Evolutionary conservation across 2,888 invertebrate species (phyloP).

Genomic region (Arrhopalites spinosus): DNA sequence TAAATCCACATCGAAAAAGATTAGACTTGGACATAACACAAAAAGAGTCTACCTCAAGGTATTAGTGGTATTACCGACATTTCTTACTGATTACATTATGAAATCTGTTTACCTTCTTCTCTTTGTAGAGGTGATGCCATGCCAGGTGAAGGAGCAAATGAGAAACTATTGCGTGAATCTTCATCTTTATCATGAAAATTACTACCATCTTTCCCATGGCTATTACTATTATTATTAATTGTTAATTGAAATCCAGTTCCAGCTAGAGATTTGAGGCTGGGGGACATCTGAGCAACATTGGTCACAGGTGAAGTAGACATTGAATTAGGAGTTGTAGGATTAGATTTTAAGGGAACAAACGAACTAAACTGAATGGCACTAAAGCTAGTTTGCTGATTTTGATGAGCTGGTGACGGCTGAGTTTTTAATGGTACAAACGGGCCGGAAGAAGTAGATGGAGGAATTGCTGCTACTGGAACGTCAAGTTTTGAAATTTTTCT

Average conservation of each 20-base stretch:
- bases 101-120: conserved; percentile 41
- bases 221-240: conserved; percentile 25
- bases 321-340: conserved; percentile 53
- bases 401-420: background rate
- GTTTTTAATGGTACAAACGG: background rate
- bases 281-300: conserved; percentile 37
- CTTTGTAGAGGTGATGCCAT: conserved; percentile 46
- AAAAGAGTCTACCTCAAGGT: no score
- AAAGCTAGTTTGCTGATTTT: conserved; percentile 41
- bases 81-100: no score
- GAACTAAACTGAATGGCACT: conserved; percentile 46
- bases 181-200: conserved; percentile 40
- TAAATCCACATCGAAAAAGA: conserved; percentile 7
- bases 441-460: background rate
- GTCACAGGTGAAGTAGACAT: conserved; percentile 40
- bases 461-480: background rate
- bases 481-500: background rate
- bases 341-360: conserved; percentile 50
- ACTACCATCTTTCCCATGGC: conserved; percentile 31
- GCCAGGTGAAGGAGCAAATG: conserved; percentile 49
- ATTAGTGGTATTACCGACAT: no score
- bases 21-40: no score
- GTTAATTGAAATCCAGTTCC: conserved; percentile 43
- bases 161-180: conserved; percentile 53
- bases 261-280: conserved; percentile 41